Evolutionary conservation across 92 coral and sea anemone genomes (phyloP).

Genomic region (Muricea muricata): DNA sequence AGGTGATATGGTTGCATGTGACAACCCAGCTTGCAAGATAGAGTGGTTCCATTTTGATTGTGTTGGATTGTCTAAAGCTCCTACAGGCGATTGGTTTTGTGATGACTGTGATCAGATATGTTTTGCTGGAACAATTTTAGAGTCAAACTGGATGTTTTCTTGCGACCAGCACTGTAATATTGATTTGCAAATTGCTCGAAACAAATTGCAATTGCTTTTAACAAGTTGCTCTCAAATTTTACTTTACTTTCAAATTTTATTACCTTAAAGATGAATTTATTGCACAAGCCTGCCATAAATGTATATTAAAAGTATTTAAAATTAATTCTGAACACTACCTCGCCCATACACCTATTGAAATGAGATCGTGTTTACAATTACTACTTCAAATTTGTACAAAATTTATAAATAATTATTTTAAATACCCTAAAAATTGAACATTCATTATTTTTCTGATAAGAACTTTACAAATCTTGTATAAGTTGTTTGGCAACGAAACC

Average conservation of each 20-base stretch:
- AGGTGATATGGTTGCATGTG: constrained; percentile 27
- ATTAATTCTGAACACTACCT: too few species aligned
- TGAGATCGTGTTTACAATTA: not conserved
- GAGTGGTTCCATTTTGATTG: constrained; percentile 19
- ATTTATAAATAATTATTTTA: not conserved
- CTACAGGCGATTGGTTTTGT: constrained; percentile 17
- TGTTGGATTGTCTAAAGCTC: constrained; percentile 29
- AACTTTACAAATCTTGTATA: too few species aligned
- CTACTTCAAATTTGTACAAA: not conserved
- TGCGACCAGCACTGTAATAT: not conserved
- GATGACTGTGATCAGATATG: constrained; percentile 14
- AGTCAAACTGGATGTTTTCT: too few species aligned
- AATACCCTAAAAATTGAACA: not conserved
- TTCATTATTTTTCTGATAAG: too few species aligned
- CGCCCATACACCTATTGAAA: too few species aligned
- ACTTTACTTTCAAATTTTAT: too few species aligned
- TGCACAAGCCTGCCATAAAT: not conserved
- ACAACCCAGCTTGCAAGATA: constrained; percentile 21
- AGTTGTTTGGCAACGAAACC: too few species aligned
- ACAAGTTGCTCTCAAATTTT: too few species aligned
- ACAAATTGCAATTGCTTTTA: not conserved
- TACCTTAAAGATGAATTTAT: too few species aligned
- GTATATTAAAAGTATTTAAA: too few species aligned
- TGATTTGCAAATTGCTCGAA: not conserved
- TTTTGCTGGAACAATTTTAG: not conserved